Conservation (phyloP, 2,888 invertebrate species). For the Nemurella pictetii region DNA sequence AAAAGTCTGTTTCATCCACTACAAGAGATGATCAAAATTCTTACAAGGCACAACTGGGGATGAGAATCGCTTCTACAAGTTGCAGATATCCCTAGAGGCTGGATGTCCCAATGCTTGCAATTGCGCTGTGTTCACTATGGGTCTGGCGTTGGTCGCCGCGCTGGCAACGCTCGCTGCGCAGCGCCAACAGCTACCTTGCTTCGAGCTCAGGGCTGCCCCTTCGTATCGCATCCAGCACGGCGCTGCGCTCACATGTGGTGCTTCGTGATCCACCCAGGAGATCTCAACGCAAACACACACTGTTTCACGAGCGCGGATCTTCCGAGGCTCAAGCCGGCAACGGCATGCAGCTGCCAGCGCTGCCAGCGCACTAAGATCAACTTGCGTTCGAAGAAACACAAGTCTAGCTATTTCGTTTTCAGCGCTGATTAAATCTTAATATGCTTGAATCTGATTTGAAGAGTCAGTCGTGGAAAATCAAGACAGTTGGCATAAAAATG, state of each 20-base stretch:
- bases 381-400: too few species aligned
- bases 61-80: too few species aligned
- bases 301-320: background rate
- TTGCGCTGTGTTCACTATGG: background rate
- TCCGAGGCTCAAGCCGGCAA: too few species aligned
- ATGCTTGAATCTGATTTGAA: background rate
- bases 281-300: background rate
- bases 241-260: background rate
- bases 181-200: too few species aligned
- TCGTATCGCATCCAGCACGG: too few species aligned
- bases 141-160: background rate
- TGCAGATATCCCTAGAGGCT: too few species aligned
- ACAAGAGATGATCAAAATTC: too few species aligned
- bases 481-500: background rate
- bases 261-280: background rate
- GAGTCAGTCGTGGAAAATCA: background rate
- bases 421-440: background rate
- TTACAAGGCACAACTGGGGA: too few species aligned
- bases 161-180: background rate
- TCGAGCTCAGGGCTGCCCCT: too few species aligned
- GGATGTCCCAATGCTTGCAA: too few species aligned
- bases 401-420: background rate
- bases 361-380: too few species aligned
- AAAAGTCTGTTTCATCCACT: background rate
- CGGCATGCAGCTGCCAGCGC: too few species aligned